Conservation (phyloP, 92 coral and sea anemone species). For the Bergia puertoricense region DNA sequence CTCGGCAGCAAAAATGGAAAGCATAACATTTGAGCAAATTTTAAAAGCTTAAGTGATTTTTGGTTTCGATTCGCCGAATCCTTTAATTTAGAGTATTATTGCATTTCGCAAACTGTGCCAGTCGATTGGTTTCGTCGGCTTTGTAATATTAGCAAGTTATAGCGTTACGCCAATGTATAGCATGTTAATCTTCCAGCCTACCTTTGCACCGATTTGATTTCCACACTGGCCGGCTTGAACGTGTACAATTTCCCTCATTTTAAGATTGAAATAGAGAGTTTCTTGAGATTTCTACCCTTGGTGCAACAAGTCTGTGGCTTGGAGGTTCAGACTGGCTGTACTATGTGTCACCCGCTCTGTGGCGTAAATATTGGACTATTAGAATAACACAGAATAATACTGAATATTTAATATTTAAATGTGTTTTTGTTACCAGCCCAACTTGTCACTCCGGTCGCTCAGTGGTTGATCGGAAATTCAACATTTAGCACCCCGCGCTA, state of each 20-base stretch:
- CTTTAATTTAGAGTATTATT: no score
- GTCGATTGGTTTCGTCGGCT: not conserved
- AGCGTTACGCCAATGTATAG: not conserved
- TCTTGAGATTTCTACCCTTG: not conserved
- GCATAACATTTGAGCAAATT: not conserved
- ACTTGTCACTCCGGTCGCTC: not conserved
- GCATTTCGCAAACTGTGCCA: not conserved
- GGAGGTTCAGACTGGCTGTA: not conserved
- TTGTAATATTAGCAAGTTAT: not conserved
- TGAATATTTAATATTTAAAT: slow-evolving; percentile 32
- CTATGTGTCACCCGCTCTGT: slow-evolving; percentile 26
- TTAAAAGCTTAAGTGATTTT: not conserved
- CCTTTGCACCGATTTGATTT: slow-evolving; percentile 96
- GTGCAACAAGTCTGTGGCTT: not conserved
- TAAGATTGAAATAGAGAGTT: not conserved
- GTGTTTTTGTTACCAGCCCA: not conserved
- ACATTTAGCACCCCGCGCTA: not conserved
- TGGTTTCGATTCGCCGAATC: not conserved
- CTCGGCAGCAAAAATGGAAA: not conserved
- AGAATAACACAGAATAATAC: slow-evolving; percentile 7
- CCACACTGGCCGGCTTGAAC: slow-evolving; percentile 96
- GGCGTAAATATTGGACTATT: slow-evolving; percentile 38
- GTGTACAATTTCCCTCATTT: slow-evolving; percentile 92
- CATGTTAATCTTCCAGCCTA: slow-evolving; percentile 15
- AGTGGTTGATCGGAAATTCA: not conserved